Evolutionary conservation across 1,140 invertebrate species (phyloP).

Genomic region (Charaxes varanes): DNA sequence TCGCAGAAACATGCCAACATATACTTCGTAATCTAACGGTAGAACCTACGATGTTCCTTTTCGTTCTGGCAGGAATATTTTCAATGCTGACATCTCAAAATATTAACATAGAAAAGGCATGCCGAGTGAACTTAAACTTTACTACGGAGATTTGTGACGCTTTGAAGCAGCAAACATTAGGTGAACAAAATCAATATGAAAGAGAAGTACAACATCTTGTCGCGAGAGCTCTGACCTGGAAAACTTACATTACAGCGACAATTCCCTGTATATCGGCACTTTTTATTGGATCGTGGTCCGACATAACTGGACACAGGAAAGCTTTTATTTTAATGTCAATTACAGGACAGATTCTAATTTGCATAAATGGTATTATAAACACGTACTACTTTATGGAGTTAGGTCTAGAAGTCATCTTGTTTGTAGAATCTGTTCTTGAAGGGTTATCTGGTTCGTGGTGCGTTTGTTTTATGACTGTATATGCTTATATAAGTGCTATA

Average conservation of each 20-base stretch:
- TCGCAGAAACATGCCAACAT: slow-evolving; percentile 24
- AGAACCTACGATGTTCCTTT: slow-evolving; percentile 48
- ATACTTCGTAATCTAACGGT: slow-evolving; percentile 44
- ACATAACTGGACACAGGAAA: slow-evolving; percentile 71
- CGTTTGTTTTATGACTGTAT: slow-evolving; percentile 68
- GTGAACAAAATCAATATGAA: slow-evolving; percentile 45
- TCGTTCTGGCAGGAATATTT: slow-evolving; percentile 31
- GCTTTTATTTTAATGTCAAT: slow-evolving; percentile 68
- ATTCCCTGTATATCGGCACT: slow-evolving; percentile 77
- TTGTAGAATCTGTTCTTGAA: slow-evolving; percentile 23
- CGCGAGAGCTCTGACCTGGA: slow-evolving; percentile 37
- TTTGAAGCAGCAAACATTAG: slow-evolving; percentile 36
- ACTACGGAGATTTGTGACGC: slow-evolving; percentile 51
- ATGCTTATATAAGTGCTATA: slow-evolving; percentile 74
- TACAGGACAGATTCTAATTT: slow-evolving; percentile 47
- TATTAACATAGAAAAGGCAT: slow-evolving; percentile 55
- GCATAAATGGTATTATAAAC: slow-evolving; percentile 67
- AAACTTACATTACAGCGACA: slow-evolving; percentile 45
- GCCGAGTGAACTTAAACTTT: slow-evolving; percentile 55
- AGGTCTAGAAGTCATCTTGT: slow-evolving; percentile 24
- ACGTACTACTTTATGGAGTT: slow-evolving; percentile 68
- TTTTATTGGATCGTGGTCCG: slow-evolving; percentile 75
- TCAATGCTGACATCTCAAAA: slow-evolving; percentile 46
- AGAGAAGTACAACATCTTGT: slow-evolving; percentile 43
- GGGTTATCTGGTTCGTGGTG: slow-evolving; percentile 73